Evolutionary conservation across 2,888 invertebrate genomes (phyloP).

Genomic region (Hoplodrina ambigua): DNA sequence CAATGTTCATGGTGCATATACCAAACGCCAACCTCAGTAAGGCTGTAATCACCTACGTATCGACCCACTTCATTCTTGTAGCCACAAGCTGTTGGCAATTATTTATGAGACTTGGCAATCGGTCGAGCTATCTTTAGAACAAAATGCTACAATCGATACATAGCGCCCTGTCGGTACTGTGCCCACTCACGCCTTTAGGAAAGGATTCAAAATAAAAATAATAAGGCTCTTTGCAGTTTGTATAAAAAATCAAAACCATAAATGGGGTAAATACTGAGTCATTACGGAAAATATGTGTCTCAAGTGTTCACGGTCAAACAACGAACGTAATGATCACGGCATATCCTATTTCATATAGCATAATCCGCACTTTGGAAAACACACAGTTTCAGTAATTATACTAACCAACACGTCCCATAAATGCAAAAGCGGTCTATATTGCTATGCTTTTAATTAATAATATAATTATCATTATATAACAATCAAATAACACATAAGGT

Average conservation of each 20-base stretch:
- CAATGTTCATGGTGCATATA: neutral
- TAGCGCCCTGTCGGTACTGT: neutral
- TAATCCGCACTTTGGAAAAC: neutral
- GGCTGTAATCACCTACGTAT: neutral
- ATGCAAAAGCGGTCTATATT: constrained; percentile 50
- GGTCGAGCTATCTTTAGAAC: neutral
- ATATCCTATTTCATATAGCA: neutral
- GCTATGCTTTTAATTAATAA: constrained; percentile 56
- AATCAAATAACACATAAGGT: constrained; percentile 20
- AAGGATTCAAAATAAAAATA: neutral
- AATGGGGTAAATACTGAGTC: constrained; percentile 11
- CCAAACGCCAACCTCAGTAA: neutral
- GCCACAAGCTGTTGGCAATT: constrained; percentile 4
- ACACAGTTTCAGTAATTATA: constrained; percentile 28
- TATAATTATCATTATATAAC: neutral
- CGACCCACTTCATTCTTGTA: too few species aligned
- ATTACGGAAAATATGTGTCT: constrained; percentile 27
- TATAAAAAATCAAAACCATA: neutral
- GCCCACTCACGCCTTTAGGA: neutral
- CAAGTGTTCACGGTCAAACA: neutral
- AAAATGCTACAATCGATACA: constrained; percentile 9
- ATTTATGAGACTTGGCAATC: constrained; percentile 8
- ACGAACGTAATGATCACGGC: neutral
- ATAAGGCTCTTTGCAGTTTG: neutral
- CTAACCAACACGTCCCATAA: constrained; percentile 22